Conservation (phyloP, 2,888 invertebrate genomes). For the Agrochola litura region DNA sequence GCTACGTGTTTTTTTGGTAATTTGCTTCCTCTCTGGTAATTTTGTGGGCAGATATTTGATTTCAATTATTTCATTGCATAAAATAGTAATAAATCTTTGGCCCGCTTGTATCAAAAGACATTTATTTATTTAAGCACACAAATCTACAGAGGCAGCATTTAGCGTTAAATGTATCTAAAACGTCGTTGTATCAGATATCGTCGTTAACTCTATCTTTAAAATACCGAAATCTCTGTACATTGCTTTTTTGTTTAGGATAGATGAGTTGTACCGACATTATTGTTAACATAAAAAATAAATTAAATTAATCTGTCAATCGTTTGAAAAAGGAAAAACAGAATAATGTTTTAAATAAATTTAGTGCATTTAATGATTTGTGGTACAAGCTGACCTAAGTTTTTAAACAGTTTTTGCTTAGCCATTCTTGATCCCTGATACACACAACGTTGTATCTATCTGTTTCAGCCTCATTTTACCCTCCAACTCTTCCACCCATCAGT, state of each 20-base stretch:
- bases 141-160: not conserved
- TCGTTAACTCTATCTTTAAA: no score
- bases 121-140: no score
- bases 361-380: not conserved
- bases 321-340: not conserved
- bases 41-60: not conserved
- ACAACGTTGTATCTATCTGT: not conserved
- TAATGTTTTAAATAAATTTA: not conserved
- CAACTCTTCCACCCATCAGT: slow-evolving; percentile 22
- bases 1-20: not conserved
- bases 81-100: not conserved
- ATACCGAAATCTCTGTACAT: no score
- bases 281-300: no score
- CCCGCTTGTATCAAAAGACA: not conserved
- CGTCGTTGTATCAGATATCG: not conserved
- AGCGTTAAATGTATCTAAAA: not conserved
- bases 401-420: not conserved
- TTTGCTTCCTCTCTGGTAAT: not conserved
- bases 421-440: not conserved
- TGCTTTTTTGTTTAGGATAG: no score
- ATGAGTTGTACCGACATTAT: no score
- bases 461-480: slow-evolving; percentile 1
- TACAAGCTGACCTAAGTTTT: no score
- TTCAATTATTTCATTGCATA: not conserved
- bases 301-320: not conserved